These are phyloP conservation scores for Oreonectes daqikongensis DNA, from an alignment of 2,797 vertebrate species.

Conservation along the genomic window DNA sequence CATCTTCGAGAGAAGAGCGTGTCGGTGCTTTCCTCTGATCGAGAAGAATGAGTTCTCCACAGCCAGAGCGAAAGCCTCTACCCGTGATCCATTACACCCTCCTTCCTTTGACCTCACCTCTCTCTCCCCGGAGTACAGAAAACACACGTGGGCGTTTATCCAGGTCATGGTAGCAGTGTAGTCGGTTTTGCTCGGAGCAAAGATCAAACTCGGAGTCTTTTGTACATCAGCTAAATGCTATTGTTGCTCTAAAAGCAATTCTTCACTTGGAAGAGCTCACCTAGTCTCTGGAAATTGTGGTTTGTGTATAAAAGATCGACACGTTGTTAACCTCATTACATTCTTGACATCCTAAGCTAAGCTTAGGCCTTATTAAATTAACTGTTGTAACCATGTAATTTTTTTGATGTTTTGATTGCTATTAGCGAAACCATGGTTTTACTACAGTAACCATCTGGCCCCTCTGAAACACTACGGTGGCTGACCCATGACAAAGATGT, in stretches of 20 bases:
- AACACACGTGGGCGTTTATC: constrained; percentile 39
- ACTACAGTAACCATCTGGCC: too few species aligned
- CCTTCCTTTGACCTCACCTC: constrained; percentile 43
- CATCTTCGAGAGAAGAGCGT: background rate
- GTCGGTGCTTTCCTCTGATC: background rate
- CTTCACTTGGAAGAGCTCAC: background rate
- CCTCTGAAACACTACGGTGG: too few species aligned
- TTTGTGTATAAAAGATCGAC: background rate
- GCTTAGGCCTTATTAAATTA: too few species aligned
- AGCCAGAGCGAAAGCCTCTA: constrained; percentile 23
- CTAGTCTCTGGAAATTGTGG: background rate
- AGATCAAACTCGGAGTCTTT: constrained; percentile 37
- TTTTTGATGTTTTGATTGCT: too few species aligned
- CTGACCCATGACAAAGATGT: too few species aligned
- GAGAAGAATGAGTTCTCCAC: constrained; percentile 30
- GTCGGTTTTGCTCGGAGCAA: constrained; percentile 39
- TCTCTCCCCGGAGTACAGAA: constrained; percentile 33
- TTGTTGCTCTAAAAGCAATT: constrained; percentile 28
- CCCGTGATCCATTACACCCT: constrained; percentile 35
- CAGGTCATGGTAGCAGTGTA: constrained; percentile 37
- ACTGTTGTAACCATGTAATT: too few species aligned
- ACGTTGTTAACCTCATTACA: background rate
- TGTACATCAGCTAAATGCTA: constrained; percentile 32
- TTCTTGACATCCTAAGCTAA: background rate
- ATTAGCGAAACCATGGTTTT: too few species aligned